A percentile compares a stretch with the other conserved stretches of the same genome.
These are phyloP conservation scores for Hymenopus coronatus DNA, from an alignment of 2,888 invertebrate species.

Conservation along the genomic window DNA sequence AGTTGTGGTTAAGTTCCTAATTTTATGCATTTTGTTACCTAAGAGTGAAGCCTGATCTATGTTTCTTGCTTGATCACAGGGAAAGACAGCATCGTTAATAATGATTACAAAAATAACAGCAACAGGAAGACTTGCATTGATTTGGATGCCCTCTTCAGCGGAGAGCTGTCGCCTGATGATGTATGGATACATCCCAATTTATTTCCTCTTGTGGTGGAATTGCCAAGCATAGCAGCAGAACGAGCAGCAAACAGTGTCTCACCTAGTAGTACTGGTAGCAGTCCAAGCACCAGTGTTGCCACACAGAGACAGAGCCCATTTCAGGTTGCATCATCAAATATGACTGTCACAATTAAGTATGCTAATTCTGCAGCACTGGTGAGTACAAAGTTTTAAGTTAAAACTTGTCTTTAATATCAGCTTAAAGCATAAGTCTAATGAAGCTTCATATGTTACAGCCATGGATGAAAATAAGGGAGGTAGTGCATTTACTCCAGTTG, in stretches of 20 bases:
- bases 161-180: neutral
- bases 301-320: constrained; percentile 48
- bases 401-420: neutral
- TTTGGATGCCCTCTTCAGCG: constrained; percentile 26
- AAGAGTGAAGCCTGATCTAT: neutral
- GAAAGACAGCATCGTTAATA: neutral
- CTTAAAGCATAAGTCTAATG: neutral
- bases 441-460: constrained; percentile 6
- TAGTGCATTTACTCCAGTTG: constrained; percentile 29
- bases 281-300: constrained; percentile 40
- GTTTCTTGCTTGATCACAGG: neutral
- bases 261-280: neutral
- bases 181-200: constrained; percentile 38
- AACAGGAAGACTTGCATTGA: constrained; percentile 10
- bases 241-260: neutral
- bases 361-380: constrained; percentile 46
- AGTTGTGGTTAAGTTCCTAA: too few species aligned
- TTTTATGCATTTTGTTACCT: too few species aligned
- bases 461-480: constrained; percentile 15
- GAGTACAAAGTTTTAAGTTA: constrained; percentile 32
- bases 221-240: constrained; percentile 47
- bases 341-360: constrained; percentile 48
- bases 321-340: constrained; percentile 47
- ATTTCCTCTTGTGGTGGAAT: constrained; percentile 45
- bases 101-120: neutral